Percentiles rank a stretch among this genome's conserved stretches.
phyloP scores from a whole-genome alignment of 92 coral and sea anemone species.

The Ricordea florida region DNA sequence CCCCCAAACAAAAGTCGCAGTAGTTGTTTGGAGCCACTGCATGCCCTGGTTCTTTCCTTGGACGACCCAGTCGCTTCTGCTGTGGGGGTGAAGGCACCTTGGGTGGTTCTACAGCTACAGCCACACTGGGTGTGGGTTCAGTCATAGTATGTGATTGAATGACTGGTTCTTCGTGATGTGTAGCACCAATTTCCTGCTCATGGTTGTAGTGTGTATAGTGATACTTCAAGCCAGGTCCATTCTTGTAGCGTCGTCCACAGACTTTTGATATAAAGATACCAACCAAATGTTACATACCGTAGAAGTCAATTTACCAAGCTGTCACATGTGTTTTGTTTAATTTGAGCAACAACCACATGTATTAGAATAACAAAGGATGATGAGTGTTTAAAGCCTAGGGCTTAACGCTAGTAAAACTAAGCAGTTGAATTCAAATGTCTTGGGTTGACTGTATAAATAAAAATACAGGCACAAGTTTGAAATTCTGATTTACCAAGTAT shows the following conservation, averaged over 20 bases:
- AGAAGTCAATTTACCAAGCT: too few relatives aligned
- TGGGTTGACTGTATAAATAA: too few relatives aligned
- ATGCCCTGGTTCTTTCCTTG: slow-evolving; percentile 47
- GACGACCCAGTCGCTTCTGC: slow-evolving; percentile 60
- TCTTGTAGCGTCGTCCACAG: slow-evolving; percentile 97
- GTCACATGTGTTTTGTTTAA: too few relatives aligned
- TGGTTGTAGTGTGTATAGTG: slow-evolving; percentile 97
- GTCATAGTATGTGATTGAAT: slow-evolving; percentile 64
- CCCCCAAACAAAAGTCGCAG: slow-evolving; percentile 99
- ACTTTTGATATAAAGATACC: slow-evolving; percentile 56
- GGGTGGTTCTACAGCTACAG: slow-evolving; percentile 63
- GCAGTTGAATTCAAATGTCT: too few relatives aligned
- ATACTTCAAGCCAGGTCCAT: slow-evolving; percentile 98
- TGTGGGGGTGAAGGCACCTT: slow-evolving; percentile 62
- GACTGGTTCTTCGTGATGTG: slow-evolving; percentile 62
- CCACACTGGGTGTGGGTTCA: slow-evolving; percentile 41
- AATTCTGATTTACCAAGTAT: too few relatives aligned
- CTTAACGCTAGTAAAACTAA: too few relatives aligned
- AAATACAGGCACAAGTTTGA: too few relatives aligned
- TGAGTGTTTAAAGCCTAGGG: too few relatives aligned
- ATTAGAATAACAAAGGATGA: too few relatives aligned
- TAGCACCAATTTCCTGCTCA: slow-evolving; percentile 61
- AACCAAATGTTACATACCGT: too few relatives aligned
- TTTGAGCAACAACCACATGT: too few relatives aligned
- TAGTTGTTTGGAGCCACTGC: slow-evolving; percentile 88